Percentiles rank a stretch among this genome's conserved stretches.
phyloP scores from a whole-genome alignment of 1,140 invertebrate genomes.

The Dendroctonus valens region DNA sequence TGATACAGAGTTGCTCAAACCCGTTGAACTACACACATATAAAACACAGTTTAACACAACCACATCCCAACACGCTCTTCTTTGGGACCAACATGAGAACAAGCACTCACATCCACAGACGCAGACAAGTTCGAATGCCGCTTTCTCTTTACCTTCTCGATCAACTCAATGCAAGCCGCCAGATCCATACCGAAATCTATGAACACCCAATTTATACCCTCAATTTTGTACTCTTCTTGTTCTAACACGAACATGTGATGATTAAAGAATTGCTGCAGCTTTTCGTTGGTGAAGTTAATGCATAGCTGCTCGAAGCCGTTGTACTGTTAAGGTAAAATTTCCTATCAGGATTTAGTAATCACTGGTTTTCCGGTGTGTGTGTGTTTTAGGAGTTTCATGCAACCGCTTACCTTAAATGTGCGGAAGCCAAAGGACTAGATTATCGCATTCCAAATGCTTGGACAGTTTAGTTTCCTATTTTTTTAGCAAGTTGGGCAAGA shows the following conservation, averaged over 20 bases:
- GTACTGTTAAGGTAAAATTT: slow-evolving; percentile 59
- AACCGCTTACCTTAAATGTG: not conserved
- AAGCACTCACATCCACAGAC: slow-evolving; percentile 7
- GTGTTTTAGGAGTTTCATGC: slow-evolving; percentile 6
- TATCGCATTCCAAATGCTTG: too few species aligned
- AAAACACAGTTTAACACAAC: slow-evolving; percentile 12
- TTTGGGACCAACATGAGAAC: slow-evolving; percentile 3
- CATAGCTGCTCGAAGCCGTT: slow-evolving; percentile 98
- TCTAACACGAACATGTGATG: slow-evolving; percentile 97
- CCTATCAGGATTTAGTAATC: not conserved
- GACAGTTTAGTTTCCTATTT: too few species aligned
- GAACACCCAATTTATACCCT: slow-evolving; percentile 92
- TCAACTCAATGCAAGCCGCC: slow-evolving; percentile 91
- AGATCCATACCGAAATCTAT: slow-evolving; percentile 98
- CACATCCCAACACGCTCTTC: not conserved
- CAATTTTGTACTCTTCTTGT: slow-evolving; percentile 93
- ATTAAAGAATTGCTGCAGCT: slow-evolving; percentile 96
- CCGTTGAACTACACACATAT: slow-evolving; percentile 80
- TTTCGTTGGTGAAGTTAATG: slow-evolving; percentile 98
- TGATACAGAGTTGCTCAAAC: slow-evolving; percentile 98
- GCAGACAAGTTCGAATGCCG: not conserved
- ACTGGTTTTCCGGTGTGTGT: not conserved
- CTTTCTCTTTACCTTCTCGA: slow-evolving; percentile 81
- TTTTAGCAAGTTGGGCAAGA: too few species aligned
- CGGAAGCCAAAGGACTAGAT: not conserved